Percentiles rank a stretch among this genome's conserved stretches.
Conservation (phyloP, 1,140 invertebrate genomes). For the Idris sp. region DNA sequence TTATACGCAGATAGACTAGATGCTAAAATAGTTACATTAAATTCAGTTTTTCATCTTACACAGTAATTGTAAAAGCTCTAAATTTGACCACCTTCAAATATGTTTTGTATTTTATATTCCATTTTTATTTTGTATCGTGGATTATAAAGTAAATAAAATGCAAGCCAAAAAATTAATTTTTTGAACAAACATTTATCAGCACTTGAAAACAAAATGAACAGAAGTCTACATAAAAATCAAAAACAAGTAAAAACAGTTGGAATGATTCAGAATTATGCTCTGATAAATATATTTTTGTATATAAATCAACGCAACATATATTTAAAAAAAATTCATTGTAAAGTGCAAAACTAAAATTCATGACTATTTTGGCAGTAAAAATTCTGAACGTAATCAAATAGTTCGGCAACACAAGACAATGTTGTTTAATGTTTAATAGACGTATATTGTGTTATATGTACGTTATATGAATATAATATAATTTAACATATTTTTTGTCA, state of each 20-base stretch:
- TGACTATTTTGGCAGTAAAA: constrained; percentile 39
- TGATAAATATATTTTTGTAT: too few species aligned
- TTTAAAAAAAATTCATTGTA: constrained; percentile 3
- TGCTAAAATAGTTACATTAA: constrained; percentile 57
- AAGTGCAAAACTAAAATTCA: constrained; percentile 16
- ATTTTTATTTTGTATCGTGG: constrained; percentile 4
- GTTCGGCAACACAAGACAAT: constrained; percentile 17
- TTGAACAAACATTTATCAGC: not conserved
- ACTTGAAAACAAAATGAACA: constrained; percentile 4
- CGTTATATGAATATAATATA: constrained; percentile 45
- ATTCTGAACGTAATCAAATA: constrained; percentile 17
- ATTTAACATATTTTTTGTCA: constrained; percentile 33
- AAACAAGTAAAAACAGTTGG: too few species aligned
- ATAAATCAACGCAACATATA: too few species aligned
- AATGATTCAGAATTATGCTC: too few species aligned
- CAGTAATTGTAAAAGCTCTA: constrained; percentile 56
- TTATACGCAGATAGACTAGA: constrained; percentile 51
- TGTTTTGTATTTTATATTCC: constrained; percentile 2
- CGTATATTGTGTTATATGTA: constrained; percentile 13
- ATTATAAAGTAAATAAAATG: too few species aligned
- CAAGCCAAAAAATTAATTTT: constrained; percentile 9
- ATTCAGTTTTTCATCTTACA: constrained; percentile 29
- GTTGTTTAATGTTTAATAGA: constrained; percentile 30
- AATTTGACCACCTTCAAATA: constrained; percentile 5
- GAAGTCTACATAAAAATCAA: constrained; percentile 8